Evolutionary conservation across 1,140 invertebrate genomes (phyloP), one percentile per base, ranked within the genome.

Genomic region (Nylanderia fulva): DNA sequence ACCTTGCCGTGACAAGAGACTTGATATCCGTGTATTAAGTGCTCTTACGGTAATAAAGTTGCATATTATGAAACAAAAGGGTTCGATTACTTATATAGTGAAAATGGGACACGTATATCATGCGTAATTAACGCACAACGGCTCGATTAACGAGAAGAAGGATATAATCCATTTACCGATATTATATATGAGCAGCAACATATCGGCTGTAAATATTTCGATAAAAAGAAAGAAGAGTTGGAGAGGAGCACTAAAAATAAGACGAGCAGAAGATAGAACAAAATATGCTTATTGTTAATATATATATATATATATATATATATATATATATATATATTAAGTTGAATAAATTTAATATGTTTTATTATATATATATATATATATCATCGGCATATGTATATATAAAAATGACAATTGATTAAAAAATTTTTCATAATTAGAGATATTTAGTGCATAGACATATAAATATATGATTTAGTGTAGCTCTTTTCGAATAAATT

Each of bases 101-200:
- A 68, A 79, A 79, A 39, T 79, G 15, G 29, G 36, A 15, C 61
- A 21, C 13, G n/a, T 45, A 48, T 48, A 61, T 21, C 39, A 48
- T 1, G 6, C 42, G 18, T 56, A 80, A 80, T 56, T 80, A 80
- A 80, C 21, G 48, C 15, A 80, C 18, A 9, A 24, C 45, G 29
- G 24, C 3, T 79, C 18, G 24, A 29, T 69, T 80, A 80, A 80
- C 13, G 2, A 39, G 1, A 33, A 11, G 15, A n/a, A 42, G 48
- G 9, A 80, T 69, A 68, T 80, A 69, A 80, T 80, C 15, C 18
- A 48, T 80, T 80, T 80, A 69, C 64, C 76, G 76, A 80, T 80
- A 80, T 42, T 7, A 13, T n/a, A n/a, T n/a, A n/a, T 77, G 27
- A 21, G 18, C 21, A 27, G 18, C 24, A 68, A n/a, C 36, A 69